Percentiles rank a stretch among this genome's conserved stretches.
phyloP scores from a whole-genome alignment of 2,888 invertebrate species.

The Abrostola triplasia region DNA sequence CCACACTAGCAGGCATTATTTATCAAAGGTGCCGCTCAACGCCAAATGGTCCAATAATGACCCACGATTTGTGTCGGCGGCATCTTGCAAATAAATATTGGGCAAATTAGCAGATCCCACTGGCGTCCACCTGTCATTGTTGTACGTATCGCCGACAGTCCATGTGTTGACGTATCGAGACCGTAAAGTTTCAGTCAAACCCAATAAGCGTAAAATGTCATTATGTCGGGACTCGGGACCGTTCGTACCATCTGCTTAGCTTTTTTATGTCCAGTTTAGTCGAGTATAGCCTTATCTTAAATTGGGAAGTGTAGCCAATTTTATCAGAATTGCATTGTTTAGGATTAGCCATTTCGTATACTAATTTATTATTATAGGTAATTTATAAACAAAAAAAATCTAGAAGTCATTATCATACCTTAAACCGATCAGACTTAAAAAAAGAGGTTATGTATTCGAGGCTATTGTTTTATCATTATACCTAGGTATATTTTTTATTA shows the following conservation, averaged over 20 bases:
- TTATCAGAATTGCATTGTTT: not conserved
- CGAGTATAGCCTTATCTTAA: slow-evolving; percentile 10
- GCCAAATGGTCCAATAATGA: slow-evolving; percentile 81
- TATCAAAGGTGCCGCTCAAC: slow-evolving; percentile 74
- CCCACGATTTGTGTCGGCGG: slow-evolving; percentile 78
- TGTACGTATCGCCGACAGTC: slow-evolving; percentile 64
- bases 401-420: too few species aligned
- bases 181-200: slow-evolving; percentile 46
- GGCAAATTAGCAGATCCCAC: slow-evolving; percentile 81
- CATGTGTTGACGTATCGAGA: slow-evolving; percentile 73
- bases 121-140: slow-evolving; percentile 75
- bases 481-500: too few species aligned
- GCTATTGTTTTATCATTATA: too few species aligned
- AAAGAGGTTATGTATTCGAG: too few species aligned
- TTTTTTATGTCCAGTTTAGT: slow-evolving; percentile 29
- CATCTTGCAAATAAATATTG: slow-evolving; percentile 86
- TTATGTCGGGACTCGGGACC: slow-evolving; percentile 61
- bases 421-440: too few species aligned
- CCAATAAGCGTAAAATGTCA: slow-evolving; percentile 78
- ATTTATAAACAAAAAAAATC: too few species aligned
- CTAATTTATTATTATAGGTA: too few species aligned
- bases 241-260: slow-evolving; percentile 46
- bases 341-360: not conserved
- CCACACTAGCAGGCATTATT: slow-evolving; percentile 47
- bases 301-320: slow-evolving; percentile 12